Evolutionary conservation across 92 coral and sea anemone genomes (phyloP), one percentile per base, ranked within the genome.

Genomic region (Isaurus tuberculatus): DNA sequence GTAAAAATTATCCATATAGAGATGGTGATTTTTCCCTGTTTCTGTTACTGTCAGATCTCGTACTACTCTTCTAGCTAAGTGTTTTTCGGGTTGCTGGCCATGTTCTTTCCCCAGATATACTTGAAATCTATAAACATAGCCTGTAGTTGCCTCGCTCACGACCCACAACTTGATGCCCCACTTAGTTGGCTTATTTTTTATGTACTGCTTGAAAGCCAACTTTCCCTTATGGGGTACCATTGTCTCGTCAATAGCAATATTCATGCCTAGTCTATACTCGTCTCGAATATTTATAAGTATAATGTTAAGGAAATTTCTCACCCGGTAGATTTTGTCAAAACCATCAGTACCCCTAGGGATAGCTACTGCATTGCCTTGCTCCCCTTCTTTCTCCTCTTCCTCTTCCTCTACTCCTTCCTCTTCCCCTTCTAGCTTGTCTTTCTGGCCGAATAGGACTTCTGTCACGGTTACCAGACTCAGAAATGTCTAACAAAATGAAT

Each of bases 161-260:
- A 85, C 84, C 88, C 83, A 85, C 65, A 85, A 25, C 75, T 85
- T 85, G 11, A 64, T 85, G 19, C 88, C 88, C 84, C 88, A 85
- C 37, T 78, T 64, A 53, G 68, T 75, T 0, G 88, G 88, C 78
- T 85, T 85, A 34, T 66, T 85, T 29, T 85, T 85, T 14, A 85
- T 85, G 36, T 77, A 85, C 53, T 85, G 84, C 33, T 85, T 85
- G 84, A 25, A 85, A 23, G 78, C 31, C 28, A 75, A 33, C 34
- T 33, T 77, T 3, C 77, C 89, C 53, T 85, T 85, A 79, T 85
- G 89, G 30, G 84, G 84, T 31, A 85, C 79, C 89, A 85, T 77
- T 65, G 89, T 85, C 66, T 85, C 84, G 25, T 85, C 69, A 46
- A 66, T 57, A 15, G 81, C n/a, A 25, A 79, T 16, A 27, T 79